Evolutionary conservation across 1,140 invertebrate genomes (phyloP).

Genomic region (Drosophila miranda): DNA sequence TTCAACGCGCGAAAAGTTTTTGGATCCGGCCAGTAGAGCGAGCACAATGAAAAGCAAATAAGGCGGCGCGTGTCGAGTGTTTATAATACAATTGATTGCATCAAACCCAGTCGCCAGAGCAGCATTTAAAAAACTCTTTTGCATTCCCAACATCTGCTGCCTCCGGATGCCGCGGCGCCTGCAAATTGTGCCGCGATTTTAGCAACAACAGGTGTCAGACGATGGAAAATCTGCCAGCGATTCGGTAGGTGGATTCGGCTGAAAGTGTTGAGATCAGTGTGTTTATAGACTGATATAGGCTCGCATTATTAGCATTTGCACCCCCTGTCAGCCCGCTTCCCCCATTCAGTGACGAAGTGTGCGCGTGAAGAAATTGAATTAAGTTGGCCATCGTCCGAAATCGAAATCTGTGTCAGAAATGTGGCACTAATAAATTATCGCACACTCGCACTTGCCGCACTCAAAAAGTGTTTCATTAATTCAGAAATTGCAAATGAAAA

Average conservation of each 20-base stretch:
- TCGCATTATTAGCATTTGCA: slow-evolving; percentile 30
- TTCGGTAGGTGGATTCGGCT: slow-evolving; percentile 26
- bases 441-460: slow-evolving; percentile 52
- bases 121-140: slow-evolving; percentile 35
- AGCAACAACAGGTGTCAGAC: slow-evolving; percentile 70
- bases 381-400: slow-evolving; percentile 40
- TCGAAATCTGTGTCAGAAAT: slow-evolving; percentile 67
- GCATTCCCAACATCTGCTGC: slow-evolving; percentile 51
- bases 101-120: not conserved
- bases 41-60: slow-evolving; percentile 42
- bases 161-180: slow-evolving; percentile 12
- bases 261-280: slow-evolving; percentile 34
- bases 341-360: slow-evolving; percentile 23
- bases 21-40: slow-evolving; percentile 35
- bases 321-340: slow-evolving; percentile 2
- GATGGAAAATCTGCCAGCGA: slow-evolving; percentile 19
- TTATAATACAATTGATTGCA: slow-evolving; percentile 39
- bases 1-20: slow-evolving; percentile 28
- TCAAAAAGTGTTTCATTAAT: slow-evolving; percentile 57
- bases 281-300: slow-evolving; percentile 50
- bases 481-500: slow-evolving; percentile 49
- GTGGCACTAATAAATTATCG: slow-evolving; percentile 71
- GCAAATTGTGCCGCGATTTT: slow-evolving; percentile 46
- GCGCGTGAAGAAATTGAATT: slow-evolving; percentile 54
- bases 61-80: slow-evolving; percentile 59